These are phyloP conservation scores for Dynastes maya DNA, from an alignment of 2,888 invertebrate species.

Conservation along the genomic window DNA sequence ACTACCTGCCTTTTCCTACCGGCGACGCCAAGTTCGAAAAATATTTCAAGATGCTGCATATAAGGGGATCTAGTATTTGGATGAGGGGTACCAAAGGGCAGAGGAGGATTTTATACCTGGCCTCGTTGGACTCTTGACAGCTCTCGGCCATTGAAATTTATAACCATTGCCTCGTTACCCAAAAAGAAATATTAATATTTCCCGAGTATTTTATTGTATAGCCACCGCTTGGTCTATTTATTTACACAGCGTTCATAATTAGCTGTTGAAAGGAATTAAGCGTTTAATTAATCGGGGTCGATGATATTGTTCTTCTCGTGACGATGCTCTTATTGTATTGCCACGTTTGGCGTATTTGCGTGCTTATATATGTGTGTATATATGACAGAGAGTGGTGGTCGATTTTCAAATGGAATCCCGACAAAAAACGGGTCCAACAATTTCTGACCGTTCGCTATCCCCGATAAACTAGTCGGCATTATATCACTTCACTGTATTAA, in stretches of 20 bases:
- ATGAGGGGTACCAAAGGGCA: neutral
- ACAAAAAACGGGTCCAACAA: slow-evolving; percentile 26
- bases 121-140: slow-evolving; percentile 47
- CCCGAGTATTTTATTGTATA: slow-evolving; percentile 59
- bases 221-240: slow-evolving; percentile 61
- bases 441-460: slow-evolving; percentile 2
- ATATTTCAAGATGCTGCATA: slow-evolving; percentile 20
- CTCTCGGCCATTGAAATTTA: slow-evolving; percentile 48
- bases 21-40: slow-evolving; percentile 11
- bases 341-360: neutral
- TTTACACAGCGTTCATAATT: slow-evolving; percentile 66
- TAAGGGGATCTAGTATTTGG: neutral
- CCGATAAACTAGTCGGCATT: slow-evolving; percentile 18
- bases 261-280: slow-evolving; percentile 64
- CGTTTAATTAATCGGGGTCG: slow-evolving; percentile 58
- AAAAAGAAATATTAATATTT: slow-evolving; percentile 66
- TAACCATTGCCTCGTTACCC: slow-evolving; percentile 59
- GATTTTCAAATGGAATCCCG: slow-evolving; percentile 23
- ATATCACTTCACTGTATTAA: slow-evolving; percentile 17
- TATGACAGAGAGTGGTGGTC: neutral
- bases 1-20: slow-evolving; percentile 23
- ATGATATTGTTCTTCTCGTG: slow-evolving; percentile 51
- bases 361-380: slow-evolving; percentile 25
- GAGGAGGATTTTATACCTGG: slow-evolving; percentile 41
- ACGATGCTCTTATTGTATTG: neutral